Base-by-base conservation (phyloP, 2,797 vertebrate genomes). In the Coregonus suidteri region DNA sequence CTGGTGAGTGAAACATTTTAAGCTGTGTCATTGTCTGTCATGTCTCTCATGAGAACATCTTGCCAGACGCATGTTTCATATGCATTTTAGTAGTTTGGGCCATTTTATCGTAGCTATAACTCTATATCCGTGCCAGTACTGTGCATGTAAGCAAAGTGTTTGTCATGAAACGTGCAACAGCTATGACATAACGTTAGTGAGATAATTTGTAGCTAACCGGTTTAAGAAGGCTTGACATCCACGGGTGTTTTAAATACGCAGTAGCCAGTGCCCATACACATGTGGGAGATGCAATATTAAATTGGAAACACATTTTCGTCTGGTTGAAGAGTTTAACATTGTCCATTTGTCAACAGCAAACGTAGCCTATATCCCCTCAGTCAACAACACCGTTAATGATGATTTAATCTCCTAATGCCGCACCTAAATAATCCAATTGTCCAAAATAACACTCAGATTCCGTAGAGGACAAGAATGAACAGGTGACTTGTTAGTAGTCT, bases 1-100 rank as follows among this genome's bases (percentile, higher is more conserved):
- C 96, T 99, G 97, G 98, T 99, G 91, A 99, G 97, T 96, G 67
- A 72, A 51, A 47, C 41, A 41, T 20, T 82, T 3, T 25, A 16
- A 37, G 9, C 41, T 69, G 30, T 68, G 30, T 34, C 65, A 34
- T 68, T 53, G 64, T 67, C 41, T 47, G 41, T 47, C 41, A 47
- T 47, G 41, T 51, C 1, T 52, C 47, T 71, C 4, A 52, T 30
- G 70, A 53, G 20, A 20, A 18, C 30, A 73, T 76, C 73, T 47
- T 47, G 41, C 9, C 41, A 47, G 9, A 77, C 15, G 11, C 25
- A 6, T 54, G 31, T 56, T 7, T 77, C 65, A 53, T 77, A 69
- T 67, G 25, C 66, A 34, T 34, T 34, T 31, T 16, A 34, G 15
- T 47, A 47, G 31, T 47, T 47, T 47, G 9, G 15, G 14, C 18